Conservation (phyloP, 2,888 invertebrate species). For the Sinodicranocentrus sp. region DNA sequence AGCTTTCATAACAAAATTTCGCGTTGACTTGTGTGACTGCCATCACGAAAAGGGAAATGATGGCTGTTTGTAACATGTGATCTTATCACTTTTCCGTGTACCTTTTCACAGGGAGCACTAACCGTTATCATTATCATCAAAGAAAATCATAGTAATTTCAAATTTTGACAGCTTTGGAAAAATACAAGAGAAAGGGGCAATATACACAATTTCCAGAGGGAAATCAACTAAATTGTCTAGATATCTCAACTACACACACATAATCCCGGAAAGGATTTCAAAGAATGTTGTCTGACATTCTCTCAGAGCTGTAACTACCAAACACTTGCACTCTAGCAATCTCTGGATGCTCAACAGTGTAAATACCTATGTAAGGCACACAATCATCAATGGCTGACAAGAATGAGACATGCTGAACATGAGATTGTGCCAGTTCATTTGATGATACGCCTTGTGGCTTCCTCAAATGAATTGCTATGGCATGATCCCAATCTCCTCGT, state of each 20-base stretch:
- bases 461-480: conserved; percentile 3
- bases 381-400: background rate
- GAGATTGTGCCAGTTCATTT: background rate
- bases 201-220: background rate
- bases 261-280: no score
- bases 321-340: no score
- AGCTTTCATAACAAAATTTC: no score
- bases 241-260: background rate
- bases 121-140: conserved; percentile 5
- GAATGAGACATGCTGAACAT: conserved; percentile 2
- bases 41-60: no score
- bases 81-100: background rate
- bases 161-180: conserved; percentile 4
- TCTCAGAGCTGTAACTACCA: no score
- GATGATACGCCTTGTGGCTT: conserved; percentile 9
- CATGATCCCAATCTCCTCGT: background rate
- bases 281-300: no score
- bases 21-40: no score
- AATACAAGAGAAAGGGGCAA: background rate
- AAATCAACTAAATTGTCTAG: conserved; percentile 7
- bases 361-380: background rate
- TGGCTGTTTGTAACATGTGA: no score
- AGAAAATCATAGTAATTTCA: background rate
- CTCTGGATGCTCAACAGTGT: background rate
- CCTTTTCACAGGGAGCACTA: background rate